phyloP scores from a whole-genome alignment of 2,888 invertebrate species.

The Troides oblongomaculatus region DNA sequence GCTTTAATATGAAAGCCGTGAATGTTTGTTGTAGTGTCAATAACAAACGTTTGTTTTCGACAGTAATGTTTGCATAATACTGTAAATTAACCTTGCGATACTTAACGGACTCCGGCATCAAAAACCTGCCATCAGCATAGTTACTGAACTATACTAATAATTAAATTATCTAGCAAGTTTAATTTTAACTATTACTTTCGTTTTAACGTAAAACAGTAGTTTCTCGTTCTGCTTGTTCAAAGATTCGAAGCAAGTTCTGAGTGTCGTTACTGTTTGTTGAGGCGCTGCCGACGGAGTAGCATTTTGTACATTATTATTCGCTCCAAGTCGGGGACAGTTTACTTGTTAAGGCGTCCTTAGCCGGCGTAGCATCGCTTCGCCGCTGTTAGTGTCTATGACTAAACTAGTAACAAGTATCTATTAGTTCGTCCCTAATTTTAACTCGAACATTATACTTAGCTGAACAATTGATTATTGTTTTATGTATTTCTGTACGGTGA shows the following conservation, averaged over 20 bases:
- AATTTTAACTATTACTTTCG: not conserved
- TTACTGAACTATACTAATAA: not conserved
- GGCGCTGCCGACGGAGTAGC: conserved; percentile 34
- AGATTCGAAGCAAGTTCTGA: conserved; percentile 43
- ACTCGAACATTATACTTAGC: conserved; percentile 50
- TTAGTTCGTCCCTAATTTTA: conserved; percentile 62
- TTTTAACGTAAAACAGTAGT: conserved; percentile 16
- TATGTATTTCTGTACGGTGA: not conserved
- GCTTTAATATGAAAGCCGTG: too few relatives aligned
- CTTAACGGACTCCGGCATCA: too few relatives aligned
- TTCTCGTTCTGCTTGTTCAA: conserved; percentile 32
- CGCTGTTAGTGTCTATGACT: conserved; percentile 46
- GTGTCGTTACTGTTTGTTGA: conserved; percentile 43
- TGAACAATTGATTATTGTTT: conserved; percentile 30
- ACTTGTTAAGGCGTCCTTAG: conserved; percentile 53
- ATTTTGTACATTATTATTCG: conserved; percentile 46
- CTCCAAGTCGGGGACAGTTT: conserved; percentile 46
- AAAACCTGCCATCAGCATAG: not conserved
- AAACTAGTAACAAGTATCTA: conserved; percentile 48
- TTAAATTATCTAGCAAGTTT: not conserved
- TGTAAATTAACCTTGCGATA: too few relatives aligned
- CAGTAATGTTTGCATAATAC: too few relatives aligned
- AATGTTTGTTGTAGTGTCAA: too few relatives aligned
- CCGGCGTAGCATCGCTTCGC: conserved; percentile 33
- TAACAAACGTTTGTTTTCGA: too few relatives aligned